Conservation (phyloP, 2,888 invertebrate species). For the Ferdinandea cuprea region DNA sequence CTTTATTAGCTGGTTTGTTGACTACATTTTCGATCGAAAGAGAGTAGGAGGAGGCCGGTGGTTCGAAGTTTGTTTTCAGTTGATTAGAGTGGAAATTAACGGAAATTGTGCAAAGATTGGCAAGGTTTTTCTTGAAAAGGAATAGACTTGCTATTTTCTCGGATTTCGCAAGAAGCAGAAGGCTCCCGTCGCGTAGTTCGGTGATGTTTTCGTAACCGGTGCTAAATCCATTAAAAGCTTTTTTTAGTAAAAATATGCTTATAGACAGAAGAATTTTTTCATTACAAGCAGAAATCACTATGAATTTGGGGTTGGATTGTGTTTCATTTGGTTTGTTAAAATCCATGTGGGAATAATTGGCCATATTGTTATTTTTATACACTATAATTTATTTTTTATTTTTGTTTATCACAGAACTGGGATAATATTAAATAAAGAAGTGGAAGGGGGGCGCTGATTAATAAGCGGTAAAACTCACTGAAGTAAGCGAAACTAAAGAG, state of each 20-base stretch:
- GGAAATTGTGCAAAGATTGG: slow-evolving; percentile 23
- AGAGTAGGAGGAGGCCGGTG: no score
- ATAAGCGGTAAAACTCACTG: no score
- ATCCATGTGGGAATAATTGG: neutral
- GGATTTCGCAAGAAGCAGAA: slow-evolving; percentile 10
- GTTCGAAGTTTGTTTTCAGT: no score
- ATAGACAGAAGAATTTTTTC: neutral
- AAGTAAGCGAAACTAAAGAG: no score
- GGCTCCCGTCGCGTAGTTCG: slow-evolving; percentile 3
- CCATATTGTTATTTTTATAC: no score
- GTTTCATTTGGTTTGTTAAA: slow-evolving; percentile 1
- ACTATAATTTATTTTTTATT: neutral
- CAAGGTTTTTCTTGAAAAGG: slow-evolving; percentile 7
- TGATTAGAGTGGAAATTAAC: slow-evolving; percentile 17
- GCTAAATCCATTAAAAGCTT: no score
- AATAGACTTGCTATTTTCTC: slow-evolving; percentile 10
- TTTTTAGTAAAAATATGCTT: slow-evolving; percentile 16
- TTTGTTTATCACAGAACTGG: neutral
- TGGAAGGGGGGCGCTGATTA: no score
- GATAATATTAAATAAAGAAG: no score
- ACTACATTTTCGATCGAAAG: no score
- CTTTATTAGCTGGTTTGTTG: no score
- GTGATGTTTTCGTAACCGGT: neutral
- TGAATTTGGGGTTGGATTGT: slow-evolving; percentile 16
- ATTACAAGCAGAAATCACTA: slow-evolving; percentile 7